Conservation (phyloP, 2,888 invertebrate genomes). For the Ophion ventricosus region DNA sequence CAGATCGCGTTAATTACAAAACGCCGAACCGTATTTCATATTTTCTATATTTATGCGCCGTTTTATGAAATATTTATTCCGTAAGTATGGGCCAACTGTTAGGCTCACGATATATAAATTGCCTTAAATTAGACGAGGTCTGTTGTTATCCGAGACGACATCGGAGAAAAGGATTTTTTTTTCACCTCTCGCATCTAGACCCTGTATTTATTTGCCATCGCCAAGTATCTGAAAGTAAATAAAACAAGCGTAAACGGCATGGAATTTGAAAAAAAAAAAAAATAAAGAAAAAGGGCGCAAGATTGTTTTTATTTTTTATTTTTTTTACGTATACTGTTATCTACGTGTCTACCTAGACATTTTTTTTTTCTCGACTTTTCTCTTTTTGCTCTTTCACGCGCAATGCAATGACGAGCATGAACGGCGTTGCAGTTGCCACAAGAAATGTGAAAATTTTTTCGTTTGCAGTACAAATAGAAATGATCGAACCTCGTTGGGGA, state of each 20-base stretch:
- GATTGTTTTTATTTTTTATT: conserved; percentile 20
- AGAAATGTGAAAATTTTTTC: no score
- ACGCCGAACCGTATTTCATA: not conserved
- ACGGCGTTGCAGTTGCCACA: no score
- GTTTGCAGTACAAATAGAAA: no score
- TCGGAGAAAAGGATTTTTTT: conserved; percentile 58
- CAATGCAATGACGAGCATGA: no score
- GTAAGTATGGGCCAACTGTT: conserved; percentile 48
- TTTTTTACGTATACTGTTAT: not conserved
- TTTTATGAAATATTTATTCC: conserved; percentile 30
- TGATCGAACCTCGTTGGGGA: no score
- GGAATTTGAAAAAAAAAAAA: conserved; percentile 57
- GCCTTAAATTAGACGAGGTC: conserved; percentile 59
- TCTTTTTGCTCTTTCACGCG: no score
- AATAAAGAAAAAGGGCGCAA: conserved; percentile 23
- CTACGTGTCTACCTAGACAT: not conserved
- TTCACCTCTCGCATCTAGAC: conserved; percentile 65
- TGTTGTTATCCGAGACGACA: conserved; percentile 61
- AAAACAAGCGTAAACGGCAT: conserved; percentile 66
- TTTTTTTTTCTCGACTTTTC: not conserved
- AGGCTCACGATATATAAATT: conserved; percentile 51
- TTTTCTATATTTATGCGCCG: no score
- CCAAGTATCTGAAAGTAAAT: conserved; percentile 67
- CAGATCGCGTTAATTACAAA: not conserved
- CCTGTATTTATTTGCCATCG: conserved; percentile 66